Conservation (phyloP, 2,888 invertebrate species). For the Erebia epiphron region DNA sequence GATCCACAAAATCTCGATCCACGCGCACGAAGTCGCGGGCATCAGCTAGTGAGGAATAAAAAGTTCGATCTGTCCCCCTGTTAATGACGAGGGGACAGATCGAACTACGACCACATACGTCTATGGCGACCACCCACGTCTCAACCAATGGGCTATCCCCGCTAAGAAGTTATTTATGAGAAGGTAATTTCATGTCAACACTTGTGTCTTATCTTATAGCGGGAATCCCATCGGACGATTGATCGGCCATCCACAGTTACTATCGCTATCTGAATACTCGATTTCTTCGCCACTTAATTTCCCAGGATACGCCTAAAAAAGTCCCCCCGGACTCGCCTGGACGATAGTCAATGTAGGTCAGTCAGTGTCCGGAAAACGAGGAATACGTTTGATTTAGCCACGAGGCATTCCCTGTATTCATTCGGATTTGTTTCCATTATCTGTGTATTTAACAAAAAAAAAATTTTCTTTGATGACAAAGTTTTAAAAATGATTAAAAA, state of each 20-base stretch:
- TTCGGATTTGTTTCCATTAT: background rate
- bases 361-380: background rate
- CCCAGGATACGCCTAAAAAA: constrained; percentile 23
- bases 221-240: constrained; percentile 15
- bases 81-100: no score
- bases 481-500: no score
- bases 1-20: no score
- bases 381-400: background rate
- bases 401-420: background rate
- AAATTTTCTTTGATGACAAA: no score
- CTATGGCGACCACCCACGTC: no score
- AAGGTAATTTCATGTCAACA: constrained; percentile 2
- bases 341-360: constrained; percentile 20
- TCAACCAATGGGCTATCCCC: no score
- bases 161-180: background rate
- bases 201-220: background rate
- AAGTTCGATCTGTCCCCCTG: no score
- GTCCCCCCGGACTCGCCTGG: constrained; percentile 8
- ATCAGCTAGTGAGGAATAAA: no score
- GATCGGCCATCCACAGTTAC: constrained; percentile 11
- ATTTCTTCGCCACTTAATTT: constrained; percentile 26
- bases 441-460: no score
- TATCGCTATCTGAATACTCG: constrained; percentile 24
- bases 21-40: no score
- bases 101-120: no score